A percentile compares a stretch with the other conserved stretches of the same genome.
Conservation (phyloP, 1,140 invertebrate genomes). For the Drosophila navojoa region DNA sequence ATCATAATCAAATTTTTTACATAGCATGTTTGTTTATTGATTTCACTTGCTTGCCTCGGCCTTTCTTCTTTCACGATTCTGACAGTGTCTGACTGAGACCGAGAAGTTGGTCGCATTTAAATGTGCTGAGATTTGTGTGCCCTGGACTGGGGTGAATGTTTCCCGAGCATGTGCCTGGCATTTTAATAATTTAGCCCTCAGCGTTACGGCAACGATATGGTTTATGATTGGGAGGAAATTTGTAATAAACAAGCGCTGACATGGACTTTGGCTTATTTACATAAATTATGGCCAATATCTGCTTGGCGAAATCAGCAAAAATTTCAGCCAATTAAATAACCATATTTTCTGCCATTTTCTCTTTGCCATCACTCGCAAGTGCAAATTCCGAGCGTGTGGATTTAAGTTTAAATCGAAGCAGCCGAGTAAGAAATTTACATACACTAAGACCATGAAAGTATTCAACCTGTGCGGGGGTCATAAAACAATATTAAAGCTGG, state of each 20-base stretch:
- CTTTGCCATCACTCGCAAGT: neutral
- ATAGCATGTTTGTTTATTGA: constrained; percentile 36
- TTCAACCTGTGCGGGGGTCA: constrained; percentile 35
- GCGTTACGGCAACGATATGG: constrained; percentile 10
- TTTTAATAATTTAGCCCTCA: constrained; percentile 40
- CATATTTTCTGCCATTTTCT: constrained; percentile 18
- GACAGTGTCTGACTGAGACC: too few relatives aligned
- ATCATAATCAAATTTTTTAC: constrained; percentile 28
- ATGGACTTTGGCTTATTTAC: constrained; percentile 32
- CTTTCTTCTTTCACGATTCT: neutral
- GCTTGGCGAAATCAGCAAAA: constrained; percentile 26
- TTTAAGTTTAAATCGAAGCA: constrained; percentile 28
- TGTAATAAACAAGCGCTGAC: constrained; percentile 36
- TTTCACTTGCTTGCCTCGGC: neutral
- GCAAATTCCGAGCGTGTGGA: constrained; percentile 7
- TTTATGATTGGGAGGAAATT: neutral
- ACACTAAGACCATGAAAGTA: constrained; percentile 43
- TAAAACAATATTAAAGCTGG: constrained; percentile 45
- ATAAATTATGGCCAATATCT: constrained; percentile 40
- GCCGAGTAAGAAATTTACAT: constrained; percentile 36
- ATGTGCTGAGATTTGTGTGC: constrained; percentile 15
- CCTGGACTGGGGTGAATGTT: constrained; percentile 1
- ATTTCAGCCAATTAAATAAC: constrained; percentile 36
- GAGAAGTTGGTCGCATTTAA: constrained; percentile 5
- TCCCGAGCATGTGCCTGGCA: constrained; percentile 33